Base-by-base conservation (phyloP, 2,113 vertebrate species). In the Siniperca chuatsi region DNA sequence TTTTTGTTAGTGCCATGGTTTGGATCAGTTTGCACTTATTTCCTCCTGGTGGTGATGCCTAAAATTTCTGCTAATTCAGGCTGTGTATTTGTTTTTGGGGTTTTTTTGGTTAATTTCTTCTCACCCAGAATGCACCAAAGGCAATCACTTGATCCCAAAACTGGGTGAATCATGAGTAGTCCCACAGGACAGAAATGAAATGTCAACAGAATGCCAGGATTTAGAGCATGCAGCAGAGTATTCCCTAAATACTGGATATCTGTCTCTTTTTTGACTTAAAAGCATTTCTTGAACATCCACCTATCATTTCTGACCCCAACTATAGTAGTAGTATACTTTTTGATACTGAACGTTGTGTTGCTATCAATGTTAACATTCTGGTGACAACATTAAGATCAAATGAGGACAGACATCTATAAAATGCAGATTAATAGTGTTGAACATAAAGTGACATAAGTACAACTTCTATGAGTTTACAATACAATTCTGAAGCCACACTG, bases 361-460 rank as follows among this genome's bases (percentile, higher is more conserved):
- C 33, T 65, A 55, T 58, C 12, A 33, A 8, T 55, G 61, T 57
- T 18, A 20, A 76, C 21, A 57, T 62, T n/a, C 9, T 50, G 16
- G 40, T 12, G 33, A 72, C 11, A 21, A 48, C 29, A 74, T 52
- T 21, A 71, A 67, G 23, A 54, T 35, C 44, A 52, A 48, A 21
- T n/a, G 33, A 81, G 11, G 46, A 69, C 44, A 79, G 16, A 75
- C 13, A 3, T 40, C 11, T 61, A 9, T 15, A 44, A 33, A 68
- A 78, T 58, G 33, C 40, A 70, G 48, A 70, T 70, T 25, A 23
- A 61, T 68, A 66, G 72, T 80, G 80, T 57, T 78, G 42, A 79
- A 76, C 8, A 65, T 79, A 82, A 85, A 84, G 82, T 87, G 72
- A 81, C 55, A 60, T 6, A 33, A 75, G 29, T 80, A 76, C 55